Base-by-base conservation (phyloP, 2,113 vertebrate species). In the Rhodinocichla rosea region DNA sequence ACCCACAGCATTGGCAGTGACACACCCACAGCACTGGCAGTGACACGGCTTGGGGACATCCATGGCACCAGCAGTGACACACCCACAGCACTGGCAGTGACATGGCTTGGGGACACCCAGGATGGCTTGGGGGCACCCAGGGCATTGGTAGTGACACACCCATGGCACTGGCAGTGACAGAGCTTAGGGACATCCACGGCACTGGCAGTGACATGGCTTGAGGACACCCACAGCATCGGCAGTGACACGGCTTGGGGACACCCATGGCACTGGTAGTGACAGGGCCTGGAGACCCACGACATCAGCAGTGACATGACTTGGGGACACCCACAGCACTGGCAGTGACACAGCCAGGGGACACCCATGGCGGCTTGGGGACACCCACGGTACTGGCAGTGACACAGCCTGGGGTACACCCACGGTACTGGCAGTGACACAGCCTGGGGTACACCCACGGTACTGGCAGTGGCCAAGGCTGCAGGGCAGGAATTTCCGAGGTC, bases 281-380 rank as follows among this genome's bases (percentile, higher is more conserved):
- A n/a, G n/a, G 57, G 27, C 40, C 3, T 8, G 30, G 30, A 30
- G 14, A 65, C 19, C 12, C 53, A 9, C 3, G 6, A 11, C 16
- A 39, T 2, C 2, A 3, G 15, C 22, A 65, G 30, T 24, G 32
- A 45, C 32, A 45, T 4, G 0, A 21, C 30, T 0, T 33, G 42
- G 32, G 59, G 35, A 39, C 21, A 60, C 37, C 37, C 32, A 55
- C 2, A 7, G 52, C 2, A 32, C 3, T 4, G 17, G 16, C 18
- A 55, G 52, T 55, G 52, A 32, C 52, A 30, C 6, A 2, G 45
- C 45, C 6, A 23, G 45, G 45, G 45, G 21, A 23, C 45, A 23
- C 22, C 6, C 21, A 47, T 1, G 1, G 47, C 6, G 3, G 45
- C 45, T 11, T 47, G 45, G 45, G 45, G 21, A 23, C 45, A 23